Evolutionary conservation across 2,888 invertebrate genomes (phyloP).

Genomic region (Nemotelus nigrinus): DNA sequence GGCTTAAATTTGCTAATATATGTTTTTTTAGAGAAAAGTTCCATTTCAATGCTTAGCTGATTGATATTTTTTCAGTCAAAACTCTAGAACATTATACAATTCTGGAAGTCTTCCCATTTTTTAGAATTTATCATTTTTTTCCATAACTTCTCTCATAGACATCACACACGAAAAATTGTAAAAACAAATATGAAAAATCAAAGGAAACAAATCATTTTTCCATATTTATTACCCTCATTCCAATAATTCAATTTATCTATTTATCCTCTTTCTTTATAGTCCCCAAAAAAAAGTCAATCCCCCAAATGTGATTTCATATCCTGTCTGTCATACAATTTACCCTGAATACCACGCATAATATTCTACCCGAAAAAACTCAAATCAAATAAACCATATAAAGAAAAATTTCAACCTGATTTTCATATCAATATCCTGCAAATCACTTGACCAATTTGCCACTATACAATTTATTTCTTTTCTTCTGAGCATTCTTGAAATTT

Average conservation of each 20-base stretch:
- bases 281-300: background rate
- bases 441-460: slow-evolving; percentile 51
- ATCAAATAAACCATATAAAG: slow-evolving; percentile 38
- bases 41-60: too few relatives aligned
- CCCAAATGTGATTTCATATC: background rate
- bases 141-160: too few relatives aligned
- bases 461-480: slow-evolving; percentile 38
- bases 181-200: background rate
- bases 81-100: too few relatives aligned
- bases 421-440: slow-evolving; percentile 51
- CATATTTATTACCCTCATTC: background rate
- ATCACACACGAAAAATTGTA: too few relatives aligned
- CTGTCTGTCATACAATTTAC: background rate
- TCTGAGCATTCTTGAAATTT: slow-evolving; percentile 30
- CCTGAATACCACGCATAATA: background rate
- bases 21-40: too few relatives aligned
- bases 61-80: too few relatives aligned
- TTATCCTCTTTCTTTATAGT: background rate
- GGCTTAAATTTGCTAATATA: too few relatives aligned
- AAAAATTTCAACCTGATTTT: slow-evolving; percentile 49
- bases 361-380: slow-evolving; percentile 1
- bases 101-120: too few relatives aligned
- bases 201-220: background rate
- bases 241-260: slow-evolving; percentile 20
- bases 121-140: too few relatives aligned